These are phyloP conservation scores for Apeltes quadracus DNA, from an alignment of 2,113 vertebrate species.

Conservation along the genomic window DNA sequence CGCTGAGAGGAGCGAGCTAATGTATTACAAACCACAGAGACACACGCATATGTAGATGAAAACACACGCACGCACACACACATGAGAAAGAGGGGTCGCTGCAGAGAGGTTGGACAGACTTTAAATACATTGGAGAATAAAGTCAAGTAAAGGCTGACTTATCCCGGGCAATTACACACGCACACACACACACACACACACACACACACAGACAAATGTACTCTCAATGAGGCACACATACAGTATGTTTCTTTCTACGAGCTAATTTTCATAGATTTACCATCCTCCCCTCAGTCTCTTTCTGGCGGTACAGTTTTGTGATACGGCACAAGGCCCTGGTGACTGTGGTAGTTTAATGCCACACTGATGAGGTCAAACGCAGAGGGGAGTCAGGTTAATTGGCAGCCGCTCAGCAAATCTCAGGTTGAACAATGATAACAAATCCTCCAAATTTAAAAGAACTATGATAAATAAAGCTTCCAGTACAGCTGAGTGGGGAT, in stretches of 20 bases:
- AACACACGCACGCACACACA: constrained; percentile 17
- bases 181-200: neutral
- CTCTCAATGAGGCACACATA: constrained; percentile 9
- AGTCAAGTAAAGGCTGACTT: constrained; percentile 52
- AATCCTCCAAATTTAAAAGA: constrained; percentile 69
- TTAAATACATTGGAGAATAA: constrained; percentile 53
- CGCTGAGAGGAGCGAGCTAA: constrained; percentile 66
- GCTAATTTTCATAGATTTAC: too few species aligned
- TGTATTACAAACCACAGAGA: constrained; percentile 57
- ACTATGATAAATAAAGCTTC: constrained; percentile 74
- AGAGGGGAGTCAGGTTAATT: constrained; percentile 79
- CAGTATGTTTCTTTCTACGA: constrained; percentile 8
- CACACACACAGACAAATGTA: neutral
- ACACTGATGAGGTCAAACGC: constrained; percentile 78
- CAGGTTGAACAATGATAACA: constrained; percentile 80
- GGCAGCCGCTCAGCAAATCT: constrained; percentile 76
- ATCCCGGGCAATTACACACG: constrained; percentile 19
- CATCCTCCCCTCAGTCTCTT: too few species aligned
- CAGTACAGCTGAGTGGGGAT: constrained; percentile 59
- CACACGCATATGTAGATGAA: constrained; percentile 19
- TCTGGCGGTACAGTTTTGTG: too few species aligned
- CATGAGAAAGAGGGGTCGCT: constrained; percentile 44
- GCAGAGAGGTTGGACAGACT: constrained; percentile 50
- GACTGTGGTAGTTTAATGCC: constrained; percentile 68
- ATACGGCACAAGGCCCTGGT: constrained; percentile 69